These are phyloP conservation scores for Xiphophorus maculatus DNA, from an alignment of 2,113 vertebrate species.

Conservation along the genomic window DNA sequence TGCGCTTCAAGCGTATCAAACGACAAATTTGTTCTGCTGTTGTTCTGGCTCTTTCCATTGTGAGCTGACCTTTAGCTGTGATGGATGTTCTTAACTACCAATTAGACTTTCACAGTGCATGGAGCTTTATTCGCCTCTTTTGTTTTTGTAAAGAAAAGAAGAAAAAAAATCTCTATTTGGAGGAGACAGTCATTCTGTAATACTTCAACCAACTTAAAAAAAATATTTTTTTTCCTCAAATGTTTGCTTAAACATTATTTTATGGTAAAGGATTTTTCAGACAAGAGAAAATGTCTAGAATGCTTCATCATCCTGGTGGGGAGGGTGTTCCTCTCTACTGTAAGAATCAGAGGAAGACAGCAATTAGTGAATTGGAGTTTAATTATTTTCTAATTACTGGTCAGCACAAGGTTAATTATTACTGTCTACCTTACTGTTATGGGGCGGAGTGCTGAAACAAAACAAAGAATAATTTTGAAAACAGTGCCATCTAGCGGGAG, in stretches of 20 bases:
- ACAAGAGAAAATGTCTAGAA: not conserved
- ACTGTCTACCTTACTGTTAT: not conserved
- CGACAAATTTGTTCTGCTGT: slow-evolving; percentile 58
- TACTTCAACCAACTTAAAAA: not conserved
- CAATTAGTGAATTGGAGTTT: slow-evolving; percentile 6
- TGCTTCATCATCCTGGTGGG: not conserved
- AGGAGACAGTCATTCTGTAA: not conserved
- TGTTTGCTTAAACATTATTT: not conserved
- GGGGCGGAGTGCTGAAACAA: not conserved
- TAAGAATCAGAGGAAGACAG: not conserved
- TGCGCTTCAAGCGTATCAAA: slow-evolving; percentile 34
- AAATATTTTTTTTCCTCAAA: slow-evolving; percentile 9
- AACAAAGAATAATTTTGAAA: slow-evolving; percentile 13
- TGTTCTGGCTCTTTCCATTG: slow-evolving; percentile 57
- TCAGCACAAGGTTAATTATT: slow-evolving; percentile 12
- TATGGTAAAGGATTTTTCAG: not conserved
- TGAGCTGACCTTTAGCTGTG: slow-evolving; percentile 67
- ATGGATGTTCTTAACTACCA: slow-evolving; percentile 58
- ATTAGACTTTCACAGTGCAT: slow-evolving; percentile 33
- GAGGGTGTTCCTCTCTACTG: not conserved
- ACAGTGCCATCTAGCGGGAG: slow-evolving; percentile 59
- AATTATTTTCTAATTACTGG: slow-evolving; percentile 32
- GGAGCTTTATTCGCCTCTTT: not conserved
- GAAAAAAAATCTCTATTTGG: slow-evolving; percentile 5
- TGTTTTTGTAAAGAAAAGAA: not conserved